Base-by-base conservation (phyloP, 2,888 invertebrate species). In the Pterostichus madidus region DNA sequence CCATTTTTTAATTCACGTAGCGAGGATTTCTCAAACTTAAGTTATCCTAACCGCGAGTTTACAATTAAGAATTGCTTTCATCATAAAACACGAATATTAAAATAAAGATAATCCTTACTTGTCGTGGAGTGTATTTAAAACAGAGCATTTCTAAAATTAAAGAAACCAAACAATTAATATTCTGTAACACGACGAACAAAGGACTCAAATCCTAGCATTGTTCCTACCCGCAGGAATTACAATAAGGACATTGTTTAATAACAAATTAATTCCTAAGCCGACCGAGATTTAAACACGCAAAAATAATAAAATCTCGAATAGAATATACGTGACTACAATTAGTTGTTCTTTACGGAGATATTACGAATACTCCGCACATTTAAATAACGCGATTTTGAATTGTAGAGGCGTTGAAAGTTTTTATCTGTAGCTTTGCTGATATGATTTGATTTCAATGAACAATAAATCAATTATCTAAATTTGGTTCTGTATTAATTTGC, bases 101-200 rank as follows among this genome's bases (percentile, higher is more conserved):
- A 56, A 5, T 10, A 52, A 5, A 7, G 39, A 8, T 39, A 39
- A 39, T 39, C 39, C 5, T 39, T 39, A 8, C 39, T 39, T 39
- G 3, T 5, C 5, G 39, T 39, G 39, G 7, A 39, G 39, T 39
- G 39, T 39, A 7, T 39, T 39, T 39, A 39, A 39, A 39, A 5
- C 39, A 39, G 39, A 8, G 39, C 6, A 59, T 59, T 59, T 59
- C 31, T 64, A 39, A 64, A 35, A 35, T 44, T 5, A 44, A 44
- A 17, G 39, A 68, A 71, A 71, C 39, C 15, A 17, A 44, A 44
- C 44, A 17, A 71, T 71, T 71, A 46, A 71, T 71, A 44, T 44
- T 15, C 13, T 44, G 24, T 71, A 71, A 71, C 44, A 17, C 68
- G 2, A 8, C 17, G 31, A 17, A 71, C 68, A 71, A 71, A 46